Percentiles rank a stretch among this genome's conserved stretches.
These are phyloP conservation scores for Sisyra nigra DNA, from an alignment of 2,888 invertebrate genomes.

Conservation along the genomic window DNA sequence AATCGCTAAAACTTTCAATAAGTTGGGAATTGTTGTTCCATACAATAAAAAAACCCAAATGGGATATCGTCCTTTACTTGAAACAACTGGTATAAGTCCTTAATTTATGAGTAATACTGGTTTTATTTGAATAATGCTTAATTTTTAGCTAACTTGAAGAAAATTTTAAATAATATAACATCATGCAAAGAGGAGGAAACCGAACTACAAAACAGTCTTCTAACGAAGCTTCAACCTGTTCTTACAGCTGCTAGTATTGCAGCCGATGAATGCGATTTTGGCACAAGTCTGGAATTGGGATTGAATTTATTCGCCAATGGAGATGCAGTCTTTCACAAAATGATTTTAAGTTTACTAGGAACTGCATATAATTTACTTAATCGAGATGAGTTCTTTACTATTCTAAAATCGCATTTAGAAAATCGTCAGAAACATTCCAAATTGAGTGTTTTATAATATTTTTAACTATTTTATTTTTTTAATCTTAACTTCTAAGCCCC, in stretches of 20 bases:
- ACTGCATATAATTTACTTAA: conserved; percentile 63
- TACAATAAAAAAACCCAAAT: conserved; percentile 62
- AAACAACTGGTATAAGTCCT: conserved; percentile 39
- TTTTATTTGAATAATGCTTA: conserved; percentile 8
- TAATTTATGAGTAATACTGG: conserved; percentile 4
- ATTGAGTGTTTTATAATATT: conserved; percentile 27
- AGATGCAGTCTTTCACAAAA: conserved; percentile 45
- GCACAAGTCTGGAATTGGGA: conserved; percentile 79
- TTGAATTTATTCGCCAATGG: conserved; percentile 73
- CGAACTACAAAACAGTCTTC: conserved; percentile 35
- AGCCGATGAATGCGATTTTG: conserved; percentile 89
- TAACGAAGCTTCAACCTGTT: conserved; percentile 62
- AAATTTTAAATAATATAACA: conserved; percentile 47
- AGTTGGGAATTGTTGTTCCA: conserved; percentile 73
- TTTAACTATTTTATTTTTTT: too few relatives aligned
- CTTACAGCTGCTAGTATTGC: conserved; percentile 77
- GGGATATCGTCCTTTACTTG: conserved; percentile 66
- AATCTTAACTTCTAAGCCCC: too few relatives aligned
- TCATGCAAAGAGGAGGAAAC: conserved; percentile 34
- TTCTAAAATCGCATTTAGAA: conserved; percentile 58
- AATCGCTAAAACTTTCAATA: conserved; percentile 60
- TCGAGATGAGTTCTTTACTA: conserved; percentile 53
- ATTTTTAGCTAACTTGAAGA: conserved; percentile 45
- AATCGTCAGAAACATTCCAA: conserved; percentile 41
- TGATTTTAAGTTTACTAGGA: conserved; percentile 44